phyloP scores from a whole-genome alignment of 2,113 vertebrate species.

The Prionailurus viverrinus region DNA sequence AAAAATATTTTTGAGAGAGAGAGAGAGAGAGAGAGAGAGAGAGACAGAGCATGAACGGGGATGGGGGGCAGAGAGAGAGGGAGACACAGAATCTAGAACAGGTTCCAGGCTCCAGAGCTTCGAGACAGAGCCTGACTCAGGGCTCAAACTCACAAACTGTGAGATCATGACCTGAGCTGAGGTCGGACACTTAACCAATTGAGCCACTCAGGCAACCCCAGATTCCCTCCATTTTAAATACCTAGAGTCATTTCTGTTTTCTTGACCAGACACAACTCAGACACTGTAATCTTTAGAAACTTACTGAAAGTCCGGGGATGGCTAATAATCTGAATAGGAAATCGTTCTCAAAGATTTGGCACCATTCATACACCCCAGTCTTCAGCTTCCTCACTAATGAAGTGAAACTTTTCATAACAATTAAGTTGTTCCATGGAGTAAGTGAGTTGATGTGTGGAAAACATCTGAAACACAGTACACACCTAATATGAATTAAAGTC shows the following conservation, averaged over 20 bases:
- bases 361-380: neutral
- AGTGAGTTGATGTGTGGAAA: neutral
- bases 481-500: neutral
- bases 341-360: neutral
- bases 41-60: no score
- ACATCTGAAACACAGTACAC: neutral
- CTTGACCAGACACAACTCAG: neutral
- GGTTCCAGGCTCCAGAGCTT: no score
- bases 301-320: neutral
- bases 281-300: neutral
- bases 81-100: no score
- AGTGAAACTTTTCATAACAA: neutral
- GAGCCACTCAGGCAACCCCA: neutral
- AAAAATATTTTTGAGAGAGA: no score
- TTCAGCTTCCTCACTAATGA: neutral
- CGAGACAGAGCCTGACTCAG: no score
- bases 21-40: no score
- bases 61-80: no score
- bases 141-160: no score
- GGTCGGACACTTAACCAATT: no score
- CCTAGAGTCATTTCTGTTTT: neutral
- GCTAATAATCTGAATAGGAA: conserved; percentile 22
- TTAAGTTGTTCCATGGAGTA: neutral
- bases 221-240: neutral
- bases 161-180: no score